phyloP scores from a whole-genome alignment of 2,888 invertebrate species.

The Bellardia bayeri region DNA sequence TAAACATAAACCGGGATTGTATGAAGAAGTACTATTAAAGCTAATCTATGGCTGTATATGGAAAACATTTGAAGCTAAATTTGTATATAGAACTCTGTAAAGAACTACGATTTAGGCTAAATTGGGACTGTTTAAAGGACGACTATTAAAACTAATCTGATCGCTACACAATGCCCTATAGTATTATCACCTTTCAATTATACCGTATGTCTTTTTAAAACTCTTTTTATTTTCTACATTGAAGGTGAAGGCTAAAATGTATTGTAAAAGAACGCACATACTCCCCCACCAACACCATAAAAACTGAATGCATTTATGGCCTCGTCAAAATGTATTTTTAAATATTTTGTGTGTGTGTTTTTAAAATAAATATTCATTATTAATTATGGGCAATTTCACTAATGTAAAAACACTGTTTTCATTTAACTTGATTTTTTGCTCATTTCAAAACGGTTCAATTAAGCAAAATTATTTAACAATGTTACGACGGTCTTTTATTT shows the following conservation, averaged over 20 bases:
- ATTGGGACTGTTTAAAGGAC: too few relatives aligned
- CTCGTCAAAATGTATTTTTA: constrained; percentile 53
- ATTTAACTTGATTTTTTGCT: constrained; percentile 33
- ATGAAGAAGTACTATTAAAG: too few relatives aligned
- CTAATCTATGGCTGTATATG: too few relatives aligned
- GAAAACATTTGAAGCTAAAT: too few relatives aligned
- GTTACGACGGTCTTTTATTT: constrained; percentile 35
- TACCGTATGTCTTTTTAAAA: too few relatives aligned
- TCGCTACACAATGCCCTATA: too few relatives aligned
- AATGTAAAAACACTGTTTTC: constrained; percentile 80
- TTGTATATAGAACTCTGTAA: too few relatives aligned
- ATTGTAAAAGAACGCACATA: not conserved
- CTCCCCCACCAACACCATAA: not conserved
- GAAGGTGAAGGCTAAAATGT: not conserved
- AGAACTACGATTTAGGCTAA: too few relatives aligned
- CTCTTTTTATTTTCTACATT: not conserved
- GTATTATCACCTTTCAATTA: too few relatives aligned
- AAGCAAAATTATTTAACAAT: constrained; percentile 77
- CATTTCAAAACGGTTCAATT: constrained; percentile 74
- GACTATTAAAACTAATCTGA: too few relatives aligned
- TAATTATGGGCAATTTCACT: constrained; percentile 72
- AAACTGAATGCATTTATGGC: not conserved
- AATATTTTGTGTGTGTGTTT: constrained; percentile 38
- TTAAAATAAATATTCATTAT: constrained; percentile 54
- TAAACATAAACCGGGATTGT: too few relatives aligned